Conservation (phyloP, 2,888 invertebrate species). For the Buathra laborator region DNA sequence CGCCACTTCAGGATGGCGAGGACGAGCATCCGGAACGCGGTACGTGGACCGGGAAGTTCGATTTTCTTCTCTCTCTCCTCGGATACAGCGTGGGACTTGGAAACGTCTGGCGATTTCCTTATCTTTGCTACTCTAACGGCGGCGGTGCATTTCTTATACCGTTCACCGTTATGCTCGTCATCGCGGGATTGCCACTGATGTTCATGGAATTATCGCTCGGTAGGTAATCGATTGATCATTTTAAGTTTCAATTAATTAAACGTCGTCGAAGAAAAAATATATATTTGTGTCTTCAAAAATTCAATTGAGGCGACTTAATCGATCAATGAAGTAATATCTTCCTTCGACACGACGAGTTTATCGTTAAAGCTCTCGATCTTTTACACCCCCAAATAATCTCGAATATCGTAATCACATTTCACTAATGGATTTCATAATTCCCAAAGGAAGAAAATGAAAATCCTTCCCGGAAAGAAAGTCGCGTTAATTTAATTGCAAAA, state of each 20-base stretch:
- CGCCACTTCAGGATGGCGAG: slow-evolving; percentile 83
- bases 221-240: slow-evolving; percentile 60
- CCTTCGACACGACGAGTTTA: neutral
- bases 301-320: too few species aligned
- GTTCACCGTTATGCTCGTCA: slow-evolving; percentile 92
- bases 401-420: neutral
- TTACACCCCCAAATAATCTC: neutral
- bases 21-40: slow-evolving; percentile 88
- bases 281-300: too few species aligned
- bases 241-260: neutral
- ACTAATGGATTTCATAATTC: slow-evolving; percentile 1
- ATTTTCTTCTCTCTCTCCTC: slow-evolving; percentile 90
- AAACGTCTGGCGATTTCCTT: slow-evolving; percentile 92
- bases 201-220: slow-evolving; percentile 94
- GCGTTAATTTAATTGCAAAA: neutral
- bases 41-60: slow-evolving; percentile 91
- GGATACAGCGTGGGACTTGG: slow-evolving; percentile 92
- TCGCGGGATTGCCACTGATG: slow-evolving; percentile 93
- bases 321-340: neutral
- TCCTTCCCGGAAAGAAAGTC: neutral
- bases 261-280: too few species aligned
- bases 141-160: slow-evolving; percentile 94
- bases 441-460: neutral
- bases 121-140: slow-evolving; percentile 91
- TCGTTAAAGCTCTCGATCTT: neutral